Base-by-base conservation (phyloP, 2,797 vertebrate species). In the Neopelma chrysocephalum region DNA sequence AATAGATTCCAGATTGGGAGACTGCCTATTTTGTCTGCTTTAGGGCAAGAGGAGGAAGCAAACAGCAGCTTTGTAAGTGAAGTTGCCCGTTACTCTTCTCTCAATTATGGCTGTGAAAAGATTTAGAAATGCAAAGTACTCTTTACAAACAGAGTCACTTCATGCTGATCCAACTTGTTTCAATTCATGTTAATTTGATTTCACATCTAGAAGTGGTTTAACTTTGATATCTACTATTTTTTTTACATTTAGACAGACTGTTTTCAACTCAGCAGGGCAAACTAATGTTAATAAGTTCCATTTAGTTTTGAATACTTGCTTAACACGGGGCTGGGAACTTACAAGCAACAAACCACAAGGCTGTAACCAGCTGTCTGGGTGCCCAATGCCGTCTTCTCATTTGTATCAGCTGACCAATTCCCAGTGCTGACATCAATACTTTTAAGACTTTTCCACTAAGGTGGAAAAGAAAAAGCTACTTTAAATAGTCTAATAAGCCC, bases 1-100 rank as follows among this genome's bases (percentile, higher is more conserved):
- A 91, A 62, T 34, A 22, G 60, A 89, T 85, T 97, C 95, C 96
- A 95, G 96, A 96, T 54, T 95, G 95, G 93, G 86, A 98, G 92
- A 72, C 87, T 77, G 96, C 77, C 94, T 93, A 42, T 93, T 96
- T 93, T 91, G 81, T 97, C 97, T 97, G 96, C 94, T 97, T 95
- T 93, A 95, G 93, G 93, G 91, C 71, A 96, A 90, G 68, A 82
- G 58, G 40, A 95, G 47, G 86, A 95, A 91, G 94, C 79, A 89
- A 94, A 93, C 32, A 94, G 82, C 50, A 95, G 95, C 90, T 97
- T 96, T 97, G 34, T 82, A 83, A 92, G 89, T 83, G 91, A 94
- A 94, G 85, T 36, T 77, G 70, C 82, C 32, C 3, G 4, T 91
- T 89, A 93, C 34, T 96, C 92, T 96, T 93, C 76, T 91, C 93